phyloP scores from a whole-genome alignment of 2,113 vertebrate genomes.

The Xiphophorus hellerii region DNA sequence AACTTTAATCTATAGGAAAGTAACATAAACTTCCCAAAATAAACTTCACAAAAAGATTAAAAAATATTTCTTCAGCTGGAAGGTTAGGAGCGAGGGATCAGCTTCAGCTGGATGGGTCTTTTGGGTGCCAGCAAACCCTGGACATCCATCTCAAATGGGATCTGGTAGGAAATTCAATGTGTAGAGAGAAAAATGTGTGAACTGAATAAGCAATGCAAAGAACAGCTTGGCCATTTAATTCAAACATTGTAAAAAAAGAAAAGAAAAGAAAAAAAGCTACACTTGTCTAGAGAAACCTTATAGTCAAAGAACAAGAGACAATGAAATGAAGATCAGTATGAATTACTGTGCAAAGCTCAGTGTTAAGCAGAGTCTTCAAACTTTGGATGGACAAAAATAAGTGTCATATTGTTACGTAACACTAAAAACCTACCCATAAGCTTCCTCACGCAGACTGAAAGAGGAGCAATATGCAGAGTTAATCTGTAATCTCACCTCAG shows the following conservation, averaged over 20 bases:
- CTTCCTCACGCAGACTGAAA: background rate
- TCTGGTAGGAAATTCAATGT: slow-evolving; percentile 53
- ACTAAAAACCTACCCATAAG: background rate
- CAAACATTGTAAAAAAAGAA: background rate
- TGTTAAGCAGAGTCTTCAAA: slow-evolving; percentile 1
- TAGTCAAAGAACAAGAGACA: background rate
- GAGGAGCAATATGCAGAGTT: background rate
- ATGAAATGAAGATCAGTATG: background rate
- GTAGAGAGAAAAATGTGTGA: background rate
- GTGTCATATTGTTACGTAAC: slow-evolving; percentile 18
- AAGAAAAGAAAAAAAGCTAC: background rate
- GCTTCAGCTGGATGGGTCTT: slow-evolving; percentile 81
- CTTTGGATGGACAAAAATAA: slow-evolving; percentile 8
- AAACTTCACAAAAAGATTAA: background rate
- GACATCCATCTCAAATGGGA: slow-evolving; percentile 77
- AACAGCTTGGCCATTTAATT: background rate
- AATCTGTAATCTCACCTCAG: slow-evolving; percentile 74
- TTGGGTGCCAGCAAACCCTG: slow-evolving; percentile 72
- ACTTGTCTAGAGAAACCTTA: background rate
- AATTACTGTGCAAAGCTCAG: background rate
- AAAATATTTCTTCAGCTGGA: background rate
- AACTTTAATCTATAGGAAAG: background rate
- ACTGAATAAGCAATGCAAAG: background rate
- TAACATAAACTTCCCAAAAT: background rate
- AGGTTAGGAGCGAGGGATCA: slow-evolving; percentile 64